Evolutionary conservation across 2,888 invertebrate species (phyloP), one percentile per base, ranked within the genome.

Genomic region (Camponotus fellah): DNA sequence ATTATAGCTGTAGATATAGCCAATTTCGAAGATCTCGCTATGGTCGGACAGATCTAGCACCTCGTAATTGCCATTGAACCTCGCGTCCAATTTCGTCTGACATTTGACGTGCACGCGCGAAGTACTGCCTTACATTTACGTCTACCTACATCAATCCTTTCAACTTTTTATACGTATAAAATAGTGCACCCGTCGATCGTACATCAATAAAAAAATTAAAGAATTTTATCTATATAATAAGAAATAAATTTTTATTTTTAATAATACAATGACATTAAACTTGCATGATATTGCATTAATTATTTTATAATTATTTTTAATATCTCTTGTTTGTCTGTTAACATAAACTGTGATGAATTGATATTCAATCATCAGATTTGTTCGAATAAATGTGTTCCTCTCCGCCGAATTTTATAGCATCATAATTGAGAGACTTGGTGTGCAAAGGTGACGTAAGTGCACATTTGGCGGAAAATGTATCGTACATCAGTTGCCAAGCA

Each of bases 11-110:
- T 75, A 62, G 62, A 34, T 75, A 64, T 21, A 64, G 14, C 62
- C 64, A 75, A 75, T 75, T 62, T 75, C 46, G 34, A 75, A 75
- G 75, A 75, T 62, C 46, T 46, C 32, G 14, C 32, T n/a, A 14
- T 34, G 53, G 34, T 62, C 53, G 43, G 76, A 66, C 53, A 74
- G 80, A 81, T 83, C 75, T 34, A 77, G 68, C 58, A 68, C 43
- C 66, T 79, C 80, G 80, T 72, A 85, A 88, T 88, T 85, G 81
- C 81, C 68, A 68, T 85, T 82, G 9, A 83, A 75, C 53, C 58
- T 79, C 69, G 17, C 17, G 81, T 84, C 66, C 82, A 86, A 88
- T 88, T 77, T 84, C 66, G 68, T 60, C 81, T 69, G 80, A 69
- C 80, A 64, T 79, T 79, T 84, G 64, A 77, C 72, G 37, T 43